Conservation (phyloP, 2,888 invertebrate species). For the Pecten maximus region DNA sequence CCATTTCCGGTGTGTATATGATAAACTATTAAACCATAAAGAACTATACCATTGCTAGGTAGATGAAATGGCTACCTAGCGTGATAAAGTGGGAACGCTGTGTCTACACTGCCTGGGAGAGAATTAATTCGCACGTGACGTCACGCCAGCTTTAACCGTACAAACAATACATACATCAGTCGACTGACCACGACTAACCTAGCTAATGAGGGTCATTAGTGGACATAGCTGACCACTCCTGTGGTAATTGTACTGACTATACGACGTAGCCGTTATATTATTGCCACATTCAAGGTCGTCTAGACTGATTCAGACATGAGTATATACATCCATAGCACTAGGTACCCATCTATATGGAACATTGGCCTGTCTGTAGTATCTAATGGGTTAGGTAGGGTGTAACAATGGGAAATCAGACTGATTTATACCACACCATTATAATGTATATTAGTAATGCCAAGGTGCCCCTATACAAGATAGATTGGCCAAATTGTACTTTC, state of each 20-base stretch:
- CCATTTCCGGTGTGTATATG: not conserved
- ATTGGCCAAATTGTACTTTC: no score
- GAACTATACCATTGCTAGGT: not conserved
- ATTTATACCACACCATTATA: no score
- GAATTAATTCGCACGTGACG: conserved; percentile 13
- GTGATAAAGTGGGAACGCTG: not conserved
- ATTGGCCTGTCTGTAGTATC: no score
- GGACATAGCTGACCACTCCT: conserved; percentile 25
- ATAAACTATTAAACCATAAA: not conserved
- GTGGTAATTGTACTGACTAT: not conserved
- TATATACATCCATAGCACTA: no score
- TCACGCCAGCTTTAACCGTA: not conserved
- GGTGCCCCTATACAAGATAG: not conserved
- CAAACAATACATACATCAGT: conserved; percentile 8
- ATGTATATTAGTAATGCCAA: not conserved
- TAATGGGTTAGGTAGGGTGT: no score
- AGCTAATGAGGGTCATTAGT: conserved; percentile 5
- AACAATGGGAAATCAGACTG: no score
- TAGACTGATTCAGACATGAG: not conserved
- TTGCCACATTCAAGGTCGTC: not conserved
- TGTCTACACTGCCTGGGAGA: not conserved
- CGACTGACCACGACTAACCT: not conserved
- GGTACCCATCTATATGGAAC: no score
- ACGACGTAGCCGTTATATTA: not conserved
- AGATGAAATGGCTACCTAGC: not conserved